Evolutionary conservation across 1,140 invertebrate genomes (phyloP).

Genomic region (Nymphalis io): DNA sequence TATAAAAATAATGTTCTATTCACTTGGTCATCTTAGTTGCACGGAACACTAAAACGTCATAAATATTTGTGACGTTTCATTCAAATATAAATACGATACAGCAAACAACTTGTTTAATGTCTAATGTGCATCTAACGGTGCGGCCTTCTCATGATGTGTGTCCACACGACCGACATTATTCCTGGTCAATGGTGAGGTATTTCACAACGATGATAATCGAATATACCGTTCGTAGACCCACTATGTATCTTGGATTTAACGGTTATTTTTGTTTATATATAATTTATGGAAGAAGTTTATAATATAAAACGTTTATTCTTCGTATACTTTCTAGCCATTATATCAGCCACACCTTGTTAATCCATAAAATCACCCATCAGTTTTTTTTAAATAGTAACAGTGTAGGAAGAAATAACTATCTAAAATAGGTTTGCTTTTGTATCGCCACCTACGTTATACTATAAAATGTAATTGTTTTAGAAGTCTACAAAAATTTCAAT

Average conservation of each 20-base stretch:
- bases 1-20: no score
- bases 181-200: conserved; percentile 21
- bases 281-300: conserved; percentile 31
- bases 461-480: neutral
- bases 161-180: conserved; percentile 34
- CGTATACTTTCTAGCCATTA: conserved; percentile 34
- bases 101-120: conserved; percentile 15
- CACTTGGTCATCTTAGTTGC: no score
- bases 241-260: conserved; percentile 31
- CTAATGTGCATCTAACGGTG: conserved; percentile 33
- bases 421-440: neutral
- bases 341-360: conserved; percentile 15
- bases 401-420: conserved; percentile 1
- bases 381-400: neutral
- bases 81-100: conserved; percentile 17
- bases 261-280: conserved; percentile 33
- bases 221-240: conserved; percentile 36
- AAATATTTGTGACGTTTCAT: conserved; percentile 18
- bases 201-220: conserved; percentile 35
- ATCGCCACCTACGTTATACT: neutral
- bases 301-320: conserved; percentile 24
- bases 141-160: conserved; percentile 23
- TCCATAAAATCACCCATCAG: conserved; percentile 18
- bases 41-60: conserved; percentile 10
- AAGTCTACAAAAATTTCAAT: neutral